phyloP scores from a whole-genome alignment of 2,797 vertebrate genomes.

The Coreius guichenoti region DNA sequence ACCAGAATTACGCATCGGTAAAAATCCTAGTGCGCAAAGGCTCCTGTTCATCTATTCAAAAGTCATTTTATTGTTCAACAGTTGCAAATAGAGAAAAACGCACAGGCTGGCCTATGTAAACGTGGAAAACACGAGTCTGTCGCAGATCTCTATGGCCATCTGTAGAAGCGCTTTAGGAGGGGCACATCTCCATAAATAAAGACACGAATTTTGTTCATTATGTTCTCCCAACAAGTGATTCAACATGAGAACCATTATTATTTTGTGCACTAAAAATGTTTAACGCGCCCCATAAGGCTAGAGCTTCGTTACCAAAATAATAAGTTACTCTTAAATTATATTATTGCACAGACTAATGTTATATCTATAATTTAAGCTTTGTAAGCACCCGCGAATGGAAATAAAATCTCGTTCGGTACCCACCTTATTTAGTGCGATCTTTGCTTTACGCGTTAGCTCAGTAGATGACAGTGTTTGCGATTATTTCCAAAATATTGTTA shows the following conservation, averaged over 20 bases:
- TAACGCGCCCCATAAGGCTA: neutral
- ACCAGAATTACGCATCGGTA: slow-evolving; percentile 41
- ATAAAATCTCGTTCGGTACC: neutral
- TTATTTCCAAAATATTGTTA: slow-evolving; percentile 29
- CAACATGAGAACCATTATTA: neutral
- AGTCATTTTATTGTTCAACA: slow-evolving; percentile 11
- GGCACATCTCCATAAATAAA: slow-evolving; percentile 42
- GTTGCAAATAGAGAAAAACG: slow-evolving; percentile 29
- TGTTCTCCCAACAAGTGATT: slow-evolving; percentile 48
- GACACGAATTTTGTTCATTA: slow-evolving; percentile 24
- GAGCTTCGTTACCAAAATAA: neutral
- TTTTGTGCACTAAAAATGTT: neutral
- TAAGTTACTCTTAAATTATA: slow-evolving; percentile 10
- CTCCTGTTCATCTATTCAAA: slow-evolving; percentile 31
- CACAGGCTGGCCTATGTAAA: slow-evolving; percentile 36
- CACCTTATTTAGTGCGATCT: slow-evolving; percentile 39
- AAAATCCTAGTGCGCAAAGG: slow-evolving; percentile 45
- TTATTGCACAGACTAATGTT: neutral
- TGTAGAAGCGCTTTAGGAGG: slow-evolving; percentile 52
- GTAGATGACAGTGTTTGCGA: neutral
- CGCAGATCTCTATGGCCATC: slow-evolving; percentile 41
- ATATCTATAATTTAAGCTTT: neutral
- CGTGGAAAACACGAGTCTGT: slow-evolving; percentile 42
- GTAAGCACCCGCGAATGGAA: neutral
- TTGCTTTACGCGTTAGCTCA: neutral